Evolutionary conservation across 1,140 invertebrate genomes (phyloP), one percentile per base, ranked within the genome.

Genomic region (Aphelinus atriplicis): DNA sequence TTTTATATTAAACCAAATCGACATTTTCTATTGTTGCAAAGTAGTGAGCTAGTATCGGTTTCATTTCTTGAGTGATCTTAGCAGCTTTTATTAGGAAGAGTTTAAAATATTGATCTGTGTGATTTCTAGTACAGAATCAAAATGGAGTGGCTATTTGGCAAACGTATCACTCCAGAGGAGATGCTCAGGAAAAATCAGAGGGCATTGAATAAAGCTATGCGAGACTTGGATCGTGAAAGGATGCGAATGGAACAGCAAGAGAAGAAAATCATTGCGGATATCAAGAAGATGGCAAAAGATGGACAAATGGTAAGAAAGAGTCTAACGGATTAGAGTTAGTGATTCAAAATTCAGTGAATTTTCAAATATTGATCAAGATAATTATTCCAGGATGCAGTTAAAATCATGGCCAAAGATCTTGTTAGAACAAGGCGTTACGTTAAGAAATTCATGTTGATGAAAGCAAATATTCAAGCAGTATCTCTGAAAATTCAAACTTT

Each of bases 361-460:
- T 64, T 72, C 67, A 42, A 56, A 75, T 69, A 62, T 63, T 68
- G 3, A 56, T 57, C 5, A 75, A 61, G 46, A 62, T 72, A 53
- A 61, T 42, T 55, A 79, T 85, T 89, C 51, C 82, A 97, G 96
- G 98, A 99, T 90, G 96, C 98, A 70, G 98, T 99, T 0, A 99
- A 99, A 91, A 98, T 99, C 78, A 99, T 99, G 98, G 98, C 98
- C 1, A 98, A 98, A 89, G 98, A 99, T 90, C 89, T 99, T 74
- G 98, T 99, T 1, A 91, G 98, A 80, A 99, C 98, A 7, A 90
- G 98, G 76, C 90, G 94, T 78, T 99, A 99, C 83, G 93, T 96
- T 45, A 98, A 99, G 85, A 99, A 99, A 87, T 99, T 99, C 84
- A 99, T 99, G 92, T 85, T 99, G 67, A 99, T 99, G 98, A 97